phyloP scores from a whole-genome alignment of 2,113 vertebrate species.

The Aphelocoma coerulescens region DNA sequence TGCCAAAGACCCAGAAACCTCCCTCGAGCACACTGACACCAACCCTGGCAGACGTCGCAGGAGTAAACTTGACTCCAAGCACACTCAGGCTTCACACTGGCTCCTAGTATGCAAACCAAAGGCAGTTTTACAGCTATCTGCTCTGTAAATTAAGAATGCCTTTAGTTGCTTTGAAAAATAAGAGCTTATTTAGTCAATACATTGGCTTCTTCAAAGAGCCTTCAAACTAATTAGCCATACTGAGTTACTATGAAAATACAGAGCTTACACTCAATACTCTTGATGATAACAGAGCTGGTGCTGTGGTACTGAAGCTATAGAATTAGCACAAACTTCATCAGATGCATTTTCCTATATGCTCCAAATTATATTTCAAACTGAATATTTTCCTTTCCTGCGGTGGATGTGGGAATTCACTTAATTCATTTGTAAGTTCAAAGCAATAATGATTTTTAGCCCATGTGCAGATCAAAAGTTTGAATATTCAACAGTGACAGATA shows the following conservation, averaged over 20 bases:
- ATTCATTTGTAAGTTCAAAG: conserved; percentile 49
- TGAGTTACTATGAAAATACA: conserved; percentile 20
- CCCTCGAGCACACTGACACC: neutral
- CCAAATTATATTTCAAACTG: conserved; percentile 22
- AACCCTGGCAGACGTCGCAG: neutral
- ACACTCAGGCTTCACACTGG: neutral
- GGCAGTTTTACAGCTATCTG: conserved; percentile 25
- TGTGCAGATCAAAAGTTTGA: conserved; percentile 21
- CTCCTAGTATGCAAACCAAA: neutral
- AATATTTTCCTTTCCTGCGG: neutral
- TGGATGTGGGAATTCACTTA: conserved; percentile 44
- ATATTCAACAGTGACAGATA: neutral
- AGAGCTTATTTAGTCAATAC: conserved; percentile 38
- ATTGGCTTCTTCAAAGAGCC: conserved; percentile 39
- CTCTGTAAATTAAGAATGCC: conserved; percentile 43
- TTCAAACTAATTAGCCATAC: conserved; percentile 48
- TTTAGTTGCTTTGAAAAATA: conserved; percentile 50
- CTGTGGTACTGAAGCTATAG: neutral
- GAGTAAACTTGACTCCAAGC: neutral
- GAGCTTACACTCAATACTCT: conserved; percentile 30
- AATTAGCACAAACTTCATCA: conserved; percentile 42
- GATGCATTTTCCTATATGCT: conserved; percentile 51
- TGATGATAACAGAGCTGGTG: neutral
- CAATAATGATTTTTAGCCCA: conserved; percentile 6
- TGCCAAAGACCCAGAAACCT: conserved; percentile 12